A percentile compares a stretch with the other conserved stretches of the same genome.
phyloP scores from a whole-genome alignment of 2,888 invertebrate species.

The Lottia scabra region DNA sequence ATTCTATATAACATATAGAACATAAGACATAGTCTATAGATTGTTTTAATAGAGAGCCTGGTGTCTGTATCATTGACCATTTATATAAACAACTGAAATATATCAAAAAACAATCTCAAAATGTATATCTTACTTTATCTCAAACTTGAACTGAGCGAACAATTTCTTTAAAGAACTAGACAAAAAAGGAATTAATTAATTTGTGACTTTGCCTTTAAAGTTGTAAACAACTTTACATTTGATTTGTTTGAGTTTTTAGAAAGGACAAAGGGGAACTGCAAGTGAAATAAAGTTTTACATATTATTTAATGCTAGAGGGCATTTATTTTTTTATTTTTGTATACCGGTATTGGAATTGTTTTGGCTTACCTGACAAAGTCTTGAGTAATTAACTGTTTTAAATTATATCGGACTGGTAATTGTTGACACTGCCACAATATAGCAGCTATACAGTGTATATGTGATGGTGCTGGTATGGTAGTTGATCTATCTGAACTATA shows the following conservation, averaged over 20 bases:
- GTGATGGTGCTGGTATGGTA: slow-evolving; percentile 61
- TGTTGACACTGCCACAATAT: slow-evolving; percentile 78
- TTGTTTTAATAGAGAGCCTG: slow-evolving; percentile 79
- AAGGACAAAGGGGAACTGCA: no score
- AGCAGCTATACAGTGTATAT: slow-evolving; percentile 81
- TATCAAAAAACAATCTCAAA: slow-evolving; percentile 16
- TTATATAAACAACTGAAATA: slow-evolving; percentile 77
- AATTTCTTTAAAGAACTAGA: no score
- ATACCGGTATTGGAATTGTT: neutral
- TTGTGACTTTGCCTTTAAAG: no score
- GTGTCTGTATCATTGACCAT: slow-evolving; percentile 81
- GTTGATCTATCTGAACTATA: neutral
- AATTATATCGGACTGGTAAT: slow-evolving; percentile 69
- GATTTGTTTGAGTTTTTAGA: no score
- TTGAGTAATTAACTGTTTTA: slow-evolving; percentile 79
- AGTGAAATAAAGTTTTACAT: no score
- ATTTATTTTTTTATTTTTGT: no score
- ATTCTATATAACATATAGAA: slow-evolving; percentile 86
- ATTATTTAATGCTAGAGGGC: no score
- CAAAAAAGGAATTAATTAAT: no score
- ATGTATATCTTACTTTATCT: no score
- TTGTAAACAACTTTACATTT: no score
- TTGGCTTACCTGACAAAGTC: slow-evolving; percentile 78
- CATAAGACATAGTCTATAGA: slow-evolving; percentile 88
- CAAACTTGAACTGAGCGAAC: no score